These are phyloP conservation scores for Coranthus polyacanthus DNA, from an alignment of 2,797 vertebrate genomes.

Conservation along the genomic window DNA sequence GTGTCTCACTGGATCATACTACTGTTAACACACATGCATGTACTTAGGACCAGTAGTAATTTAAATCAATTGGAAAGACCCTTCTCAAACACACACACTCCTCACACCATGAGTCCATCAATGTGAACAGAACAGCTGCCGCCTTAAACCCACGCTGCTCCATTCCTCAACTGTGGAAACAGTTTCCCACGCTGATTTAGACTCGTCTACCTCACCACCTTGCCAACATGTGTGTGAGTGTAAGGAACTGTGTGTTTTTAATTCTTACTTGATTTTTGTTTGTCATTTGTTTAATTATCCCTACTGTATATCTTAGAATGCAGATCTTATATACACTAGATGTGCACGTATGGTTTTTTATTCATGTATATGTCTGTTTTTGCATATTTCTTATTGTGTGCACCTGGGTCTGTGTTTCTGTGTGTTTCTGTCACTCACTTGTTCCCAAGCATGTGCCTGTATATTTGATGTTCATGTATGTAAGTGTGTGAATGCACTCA, in stretches of 20 bases:
- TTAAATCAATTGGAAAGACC: slow-evolving; percentile 51
- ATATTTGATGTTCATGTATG: not conserved
- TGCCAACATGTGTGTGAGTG: slow-evolving; percentile 35
- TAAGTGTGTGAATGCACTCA: slow-evolving; percentile 40
- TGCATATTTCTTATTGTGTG: no score
- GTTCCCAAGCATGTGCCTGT: not conserved
- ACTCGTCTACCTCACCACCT: slow-evolving; percentile 19
- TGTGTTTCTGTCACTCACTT: slow-evolving; percentile 1
- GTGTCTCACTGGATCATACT: not conserved
- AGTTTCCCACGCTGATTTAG: slow-evolving; percentile 72
- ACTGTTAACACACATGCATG: slow-evolving; percentile 15
- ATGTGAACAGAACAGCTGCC: slow-evolving; percentile 57
- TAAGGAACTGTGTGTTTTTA: not conserved
- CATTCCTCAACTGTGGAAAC: slow-evolving; percentile 66
- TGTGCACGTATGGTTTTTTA: no score
- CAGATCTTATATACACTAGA: no score
- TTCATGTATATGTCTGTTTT: not conserved
- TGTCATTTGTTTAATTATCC: not conserved
- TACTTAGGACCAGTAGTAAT: slow-evolving; percentile 64
- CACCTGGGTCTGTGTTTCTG: not conserved
- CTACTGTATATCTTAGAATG: no score
- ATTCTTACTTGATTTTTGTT: not conserved
- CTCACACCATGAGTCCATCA: slow-evolving; percentile 56
- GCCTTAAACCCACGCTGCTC: slow-evolving; percentile 64
- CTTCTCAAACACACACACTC: slow-evolving; percentile 29